Base-by-base conservation (phyloP, 1,140 invertebrate species). In the Leptopilina clavipes region DNA sequence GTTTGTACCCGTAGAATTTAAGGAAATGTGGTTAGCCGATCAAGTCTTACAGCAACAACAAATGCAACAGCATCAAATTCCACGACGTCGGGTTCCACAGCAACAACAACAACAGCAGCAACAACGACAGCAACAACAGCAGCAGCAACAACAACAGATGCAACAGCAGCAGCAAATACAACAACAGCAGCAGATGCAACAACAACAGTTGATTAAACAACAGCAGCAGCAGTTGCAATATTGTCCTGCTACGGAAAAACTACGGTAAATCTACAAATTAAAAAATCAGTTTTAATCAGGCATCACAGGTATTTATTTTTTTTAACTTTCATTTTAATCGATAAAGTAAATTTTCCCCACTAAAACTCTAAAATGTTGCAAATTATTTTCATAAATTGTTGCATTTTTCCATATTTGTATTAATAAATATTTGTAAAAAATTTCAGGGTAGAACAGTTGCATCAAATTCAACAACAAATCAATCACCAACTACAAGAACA, bases 41-140 rank as follows among this genome's bases (percentile, higher is more conserved):
- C 80, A 79, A 40, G 77, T 83, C 8, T 73, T 74, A 48, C 78
- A 65, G 1, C 72, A 37, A 22, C 73, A 74, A 25, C 70, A 70
- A 37, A 52, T 59, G 19, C 56, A 31, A 37, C 72, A 77, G 25
- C 73, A 77, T 17, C 76, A 76, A 14, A 14, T 48, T 1, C 76
- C 79, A 0, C 71, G 82, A 0, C 81, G 79, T 1, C 56, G 22
- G 3, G 37, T 40, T 40, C 25, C 25, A n/a, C n/a, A n/a, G n/a
- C n/a, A n/a, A n/a, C n/a, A n/a, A n/a, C 19, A 25, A 1, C 54
- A 59, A 9, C 8, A 22, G 22, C 18, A 59, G 14, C 56, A 77
- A 31, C 76, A 79, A 72, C 82, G 0, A n/a, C 81, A 80, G 0
- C 56, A 31, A 12, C 56, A 12, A 12, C 19, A 25, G 10, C 9